phyloP scores from a whole-genome alignment of 2,888 invertebrate genomes.

The Dinocampus coccinellae region DNA sequence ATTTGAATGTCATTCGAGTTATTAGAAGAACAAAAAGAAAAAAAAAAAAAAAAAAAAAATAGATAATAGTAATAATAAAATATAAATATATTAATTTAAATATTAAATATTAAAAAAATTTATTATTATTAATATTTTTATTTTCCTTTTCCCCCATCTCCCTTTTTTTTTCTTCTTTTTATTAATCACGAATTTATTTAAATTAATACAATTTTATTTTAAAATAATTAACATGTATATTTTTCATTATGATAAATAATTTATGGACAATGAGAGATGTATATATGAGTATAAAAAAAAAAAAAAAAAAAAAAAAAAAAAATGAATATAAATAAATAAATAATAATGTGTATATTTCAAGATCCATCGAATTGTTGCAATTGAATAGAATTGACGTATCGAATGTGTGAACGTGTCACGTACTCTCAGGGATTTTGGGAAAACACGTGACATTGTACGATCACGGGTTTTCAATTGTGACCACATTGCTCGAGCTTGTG shows the following conservation, averaged over 20 bases:
- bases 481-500: slow-evolving; percentile 8
- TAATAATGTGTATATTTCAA: background rate
- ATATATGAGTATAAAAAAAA: background rate
- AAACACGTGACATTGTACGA: slow-evolving; percentile 16
- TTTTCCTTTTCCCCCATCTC: too few relatives aligned
- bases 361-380: slow-evolving; percentile 3
- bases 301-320: background rate
- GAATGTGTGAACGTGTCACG: slow-evolving; percentile 19
- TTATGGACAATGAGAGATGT: background rate
- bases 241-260: background rate
- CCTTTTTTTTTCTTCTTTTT: too few relatives aligned
- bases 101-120: too few relatives aligned
- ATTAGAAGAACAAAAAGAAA: background rate
- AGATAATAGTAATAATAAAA: too few relatives aligned
- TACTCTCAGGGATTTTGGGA: slow-evolving; percentile 15
- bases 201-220: background rate
- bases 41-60: background rate
- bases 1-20: background rate
- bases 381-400: background rate
- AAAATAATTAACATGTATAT: background rate
- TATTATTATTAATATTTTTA: too few relatives aligned
- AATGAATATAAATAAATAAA: background rate
- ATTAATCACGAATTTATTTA: background rate
- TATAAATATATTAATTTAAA: background rate
- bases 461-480: slow-evolving; percentile 27